Evolutionary conservation across 2,797 vertebrate species (phyloP), one percentile per base, ranked within the genome.

Genomic region (Peromyscus attwateri): DNA sequence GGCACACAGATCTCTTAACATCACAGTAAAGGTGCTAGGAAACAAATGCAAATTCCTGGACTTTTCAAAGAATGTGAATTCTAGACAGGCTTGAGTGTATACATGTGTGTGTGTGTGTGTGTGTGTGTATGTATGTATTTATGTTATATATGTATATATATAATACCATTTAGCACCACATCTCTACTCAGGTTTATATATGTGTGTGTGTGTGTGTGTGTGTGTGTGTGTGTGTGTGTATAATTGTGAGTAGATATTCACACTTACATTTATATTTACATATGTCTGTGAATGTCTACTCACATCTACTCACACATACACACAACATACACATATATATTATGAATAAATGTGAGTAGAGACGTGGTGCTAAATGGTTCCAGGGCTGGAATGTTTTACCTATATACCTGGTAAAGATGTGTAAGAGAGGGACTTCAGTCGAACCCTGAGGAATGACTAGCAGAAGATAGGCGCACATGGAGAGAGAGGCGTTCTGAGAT

Each of bases 371-470:
- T 31, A 55, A 84, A 17, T 80, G 23, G 12, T 31, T 92, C 5
- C 25, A 27, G 1, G 25, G 12, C 31, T n/a, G 1, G 66, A 37
- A 23, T 3, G 29, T 29, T 9, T 0, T 6, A 60, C 34, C 46
- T 10, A 1, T 0, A 4, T 34, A 12, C n/a, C 7, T 52, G n/a
- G 71, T 23, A 21, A 40, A 0, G 25, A 27, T n/a, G 3, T 0
- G 9, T 11, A 66, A 2, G 34, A 31, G 57, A 70, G 17, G 13
- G 46, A 23, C 25, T 52, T 71, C n/a, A 11, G 40, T 49, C 23
- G 55, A 66, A 11, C 82, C 37, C 57, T 80, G 62, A 71, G n/a
- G 11, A 81, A 94, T 34, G 34, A 16, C 19, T 27, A n/a, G 25
- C 6, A 68, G 10, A 34, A 3, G 27, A 83, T 7, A 6, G 29